Percentiles rank a stretch among this genome's conserved stretches.
These are phyloP conservation scores for Chloroclystis v-ata DNA, from an alignment of 2,888 invertebrate species.

Conservation along the genomic window DNA sequence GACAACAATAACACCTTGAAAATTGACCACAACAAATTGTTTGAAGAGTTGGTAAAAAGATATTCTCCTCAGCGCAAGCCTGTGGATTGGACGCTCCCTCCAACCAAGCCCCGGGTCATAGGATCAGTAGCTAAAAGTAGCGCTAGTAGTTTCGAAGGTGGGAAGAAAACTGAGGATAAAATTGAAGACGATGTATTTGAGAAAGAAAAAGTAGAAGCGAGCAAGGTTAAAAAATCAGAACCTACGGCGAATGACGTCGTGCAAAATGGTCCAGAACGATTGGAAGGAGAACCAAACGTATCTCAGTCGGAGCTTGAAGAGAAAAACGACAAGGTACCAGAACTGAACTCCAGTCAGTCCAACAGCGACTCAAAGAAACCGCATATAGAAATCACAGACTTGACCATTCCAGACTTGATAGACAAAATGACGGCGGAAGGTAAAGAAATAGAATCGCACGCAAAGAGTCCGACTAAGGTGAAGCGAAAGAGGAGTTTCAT, in stretches of 20 bases:
- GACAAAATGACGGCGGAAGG: conserved; percentile 63
- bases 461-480: conserved; percentile 56
- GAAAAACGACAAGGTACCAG: conserved; percentile 62
- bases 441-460: conserved; percentile 53
- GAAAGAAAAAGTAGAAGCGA: conserved; percentile 35
- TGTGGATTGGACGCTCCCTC: conserved; percentile 67
- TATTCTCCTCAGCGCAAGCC: conserved; percentile 72
- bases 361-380: conserved; percentile 55
- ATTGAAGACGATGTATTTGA: conserved; percentile 62
- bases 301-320: conserved; percentile 60
- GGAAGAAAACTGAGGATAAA: conserved; percentile 44
- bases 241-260: conserved; percentile 36
- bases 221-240: conserved; percentile 24
- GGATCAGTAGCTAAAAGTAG: conserved; percentile 65
- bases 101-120: conserved; percentile 66
- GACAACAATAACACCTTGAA: conserved; percentile 47
- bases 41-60: conserved; percentile 66
- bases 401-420: conserved; percentile 64
- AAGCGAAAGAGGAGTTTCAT: conserved; percentile 72
- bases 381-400: conserved; percentile 49
- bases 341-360: conserved; percentile 51
- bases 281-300: conserved; percentile 42
- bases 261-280: conserved; percentile 47
- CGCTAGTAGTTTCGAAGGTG: conserved; percentile 49
- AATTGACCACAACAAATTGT: conserved; percentile 65